phyloP scores from a whole-genome alignment of 2,888 invertebrate species.

The Cyclophora punctaria region DNA sequence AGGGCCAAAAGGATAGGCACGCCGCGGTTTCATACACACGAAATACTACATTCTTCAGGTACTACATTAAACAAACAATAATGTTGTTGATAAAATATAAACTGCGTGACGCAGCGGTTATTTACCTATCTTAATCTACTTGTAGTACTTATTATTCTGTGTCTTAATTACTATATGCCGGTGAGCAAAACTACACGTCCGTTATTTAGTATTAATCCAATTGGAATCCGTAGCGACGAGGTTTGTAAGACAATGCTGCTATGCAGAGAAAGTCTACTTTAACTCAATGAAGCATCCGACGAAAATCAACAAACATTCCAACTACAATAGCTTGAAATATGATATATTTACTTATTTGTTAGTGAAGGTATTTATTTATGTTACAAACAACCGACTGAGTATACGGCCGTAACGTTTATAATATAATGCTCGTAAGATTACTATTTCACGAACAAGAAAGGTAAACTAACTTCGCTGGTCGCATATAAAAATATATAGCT shows the following conservation, averaged over 20 bases:
- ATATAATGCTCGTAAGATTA: too few relatives aligned
- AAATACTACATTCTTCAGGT: too few relatives aligned
- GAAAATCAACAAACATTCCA: conserved; percentile 7
- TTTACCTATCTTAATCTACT: not conserved
- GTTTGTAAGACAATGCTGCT: conserved; percentile 17
- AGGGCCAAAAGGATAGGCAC: too few relatives aligned
- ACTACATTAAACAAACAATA: too few relatives aligned
- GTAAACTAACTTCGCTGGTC: too few relatives aligned
- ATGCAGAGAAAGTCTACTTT: conserved; percentile 26
- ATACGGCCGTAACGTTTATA: not conserved
- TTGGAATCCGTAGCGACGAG: conserved; percentile 18
- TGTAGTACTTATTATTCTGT: too few relatives aligned
- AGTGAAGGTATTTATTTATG: conserved; percentile 2
- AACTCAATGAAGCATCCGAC: conserved; percentile 25
- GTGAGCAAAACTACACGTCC: conserved; percentile 8
- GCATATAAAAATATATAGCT: too few relatives aligned
- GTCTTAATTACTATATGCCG: not conserved
- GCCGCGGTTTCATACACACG: too few relatives aligned
- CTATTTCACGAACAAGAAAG: too few relatives aligned
- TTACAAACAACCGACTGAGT: not conserved
- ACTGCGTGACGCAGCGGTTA: too few relatives aligned
- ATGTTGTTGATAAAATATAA: too few relatives aligned
- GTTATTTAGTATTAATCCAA: conserved; percentile 21
- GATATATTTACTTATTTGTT: conserved; percentile 2
- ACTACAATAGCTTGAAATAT: conserved; percentile 11